These are phyloP conservation scores for Zygaena filipendulae DNA, from an alignment of 2,888 invertebrate species.

Conservation along the genomic window DNA sequence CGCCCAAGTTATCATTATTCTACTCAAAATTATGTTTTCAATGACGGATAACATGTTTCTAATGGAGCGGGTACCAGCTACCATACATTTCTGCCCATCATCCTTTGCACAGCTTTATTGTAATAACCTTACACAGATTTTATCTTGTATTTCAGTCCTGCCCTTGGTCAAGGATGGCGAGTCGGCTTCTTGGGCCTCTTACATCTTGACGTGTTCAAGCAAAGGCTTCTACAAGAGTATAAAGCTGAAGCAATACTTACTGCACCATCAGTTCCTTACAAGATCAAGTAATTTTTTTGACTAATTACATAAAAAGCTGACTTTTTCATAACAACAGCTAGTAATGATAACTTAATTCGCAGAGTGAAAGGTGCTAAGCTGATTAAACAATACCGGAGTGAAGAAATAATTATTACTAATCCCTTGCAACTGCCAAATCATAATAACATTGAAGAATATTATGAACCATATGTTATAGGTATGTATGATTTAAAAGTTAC, in stretches of 20 bases:
- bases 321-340: not conserved
- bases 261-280: conserved; percentile 88
- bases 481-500: conserved; percentile 25
- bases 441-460: conserved; percentile 75
- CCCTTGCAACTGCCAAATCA: conserved; percentile 78
- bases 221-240: conserved; percentile 86
- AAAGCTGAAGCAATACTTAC: conserved; percentile 85
- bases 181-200: conserved; percentile 87
- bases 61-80: too few species aligned
- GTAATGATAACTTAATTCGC: too few species aligned
- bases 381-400: conserved; percentile 71
- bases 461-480: conserved; percentile 88
- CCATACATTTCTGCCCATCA: too few species aligned
- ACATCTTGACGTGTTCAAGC: conserved; percentile 90
- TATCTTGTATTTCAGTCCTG: conserved; percentile 71
- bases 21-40: too few species aligned
- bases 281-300: conserved; percentile 55
- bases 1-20: too few species aligned
- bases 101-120: too few species aligned
- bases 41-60: too few species aligned
- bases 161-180: conserved; percentile 90
- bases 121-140: too few species aligned
- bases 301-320: too few species aligned
- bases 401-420: conserved; percentile 76
- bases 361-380: conserved; percentile 79